phyloP scores from a whole-genome alignment of 2,113 vertebrate species.

The Ceyx melanurus region DNA sequence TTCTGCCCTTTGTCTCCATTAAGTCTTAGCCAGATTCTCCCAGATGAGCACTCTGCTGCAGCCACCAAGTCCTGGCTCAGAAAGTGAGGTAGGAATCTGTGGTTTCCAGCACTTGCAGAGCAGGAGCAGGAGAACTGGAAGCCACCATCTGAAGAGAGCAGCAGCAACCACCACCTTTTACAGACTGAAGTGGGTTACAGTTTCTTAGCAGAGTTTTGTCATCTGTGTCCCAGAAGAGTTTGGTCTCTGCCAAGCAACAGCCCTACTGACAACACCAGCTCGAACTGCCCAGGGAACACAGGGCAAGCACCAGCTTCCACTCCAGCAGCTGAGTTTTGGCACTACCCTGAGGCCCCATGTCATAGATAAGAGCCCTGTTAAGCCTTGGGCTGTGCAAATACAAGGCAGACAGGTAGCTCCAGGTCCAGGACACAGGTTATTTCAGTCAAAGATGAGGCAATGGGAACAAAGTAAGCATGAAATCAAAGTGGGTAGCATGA shows the following conservation, averaged over 20 bases:
- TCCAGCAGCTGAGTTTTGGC: not conserved
- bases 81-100: fast-evolving
- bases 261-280: not conserved
- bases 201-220: not conserved
- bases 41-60: not conserved
- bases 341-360: not conserved
- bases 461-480: not conserved
- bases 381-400: constrained; percentile 6
- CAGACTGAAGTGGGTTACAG: not conserved
- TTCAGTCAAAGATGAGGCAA: not conserved
- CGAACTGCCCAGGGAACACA: fast-evolving
- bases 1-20: not conserved
- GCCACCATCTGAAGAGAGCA: fast-evolving
- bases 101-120: not conserved
- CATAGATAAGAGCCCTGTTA: not conserved
- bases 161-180: not conserved
- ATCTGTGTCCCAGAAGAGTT: not conserved
- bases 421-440: not conserved
- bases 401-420: not conserved
- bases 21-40: not conserved
- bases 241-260: not conserved
- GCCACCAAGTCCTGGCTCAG: not conserved
- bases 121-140: not conserved
- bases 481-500: not conserved
- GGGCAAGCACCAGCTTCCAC: not conserved